phyloP scores from a whole-genome alignment of 2,888 invertebrate genomes.

The Celastrina argiolus region DNA sequence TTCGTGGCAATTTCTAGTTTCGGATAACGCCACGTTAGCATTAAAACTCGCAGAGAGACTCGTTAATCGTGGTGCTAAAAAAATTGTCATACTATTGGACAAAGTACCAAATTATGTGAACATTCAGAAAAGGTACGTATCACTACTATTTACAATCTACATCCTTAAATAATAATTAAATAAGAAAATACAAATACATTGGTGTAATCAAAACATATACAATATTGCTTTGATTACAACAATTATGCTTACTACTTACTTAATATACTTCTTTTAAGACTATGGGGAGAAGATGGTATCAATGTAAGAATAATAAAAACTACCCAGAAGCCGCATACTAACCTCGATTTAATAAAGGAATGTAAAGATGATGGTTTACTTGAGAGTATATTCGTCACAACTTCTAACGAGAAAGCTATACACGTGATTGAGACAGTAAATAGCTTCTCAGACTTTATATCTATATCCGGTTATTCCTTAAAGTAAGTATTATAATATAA shows the following conservation, averaged over 20 bases:
- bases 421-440: background rate
- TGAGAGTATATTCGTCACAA: background rate
- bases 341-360: background rate
- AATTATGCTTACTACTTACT: no score
- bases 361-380: background rate
- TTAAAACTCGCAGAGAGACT: constrained; percentile 43
- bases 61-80: constrained; percentile 44
- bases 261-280: background rate
- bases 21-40: constrained; percentile 40
- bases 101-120: background rate
- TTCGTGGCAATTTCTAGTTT: constrained; percentile 41
- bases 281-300: background rate
- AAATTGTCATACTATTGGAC: constrained; percentile 38
- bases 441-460: background rate
- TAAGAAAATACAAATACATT: no score
- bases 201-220: no score
- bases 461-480: background rate
- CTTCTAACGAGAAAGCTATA: background rate
- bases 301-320: background rate
- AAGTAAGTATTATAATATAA: background rate
- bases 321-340: background rate
- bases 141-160: no score
- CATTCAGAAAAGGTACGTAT: background rate
- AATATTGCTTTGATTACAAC: no score
- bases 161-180: no score